Conservation (phyloP, 2,797 vertebrate species). For the Alosa sapidissima region DNA sequence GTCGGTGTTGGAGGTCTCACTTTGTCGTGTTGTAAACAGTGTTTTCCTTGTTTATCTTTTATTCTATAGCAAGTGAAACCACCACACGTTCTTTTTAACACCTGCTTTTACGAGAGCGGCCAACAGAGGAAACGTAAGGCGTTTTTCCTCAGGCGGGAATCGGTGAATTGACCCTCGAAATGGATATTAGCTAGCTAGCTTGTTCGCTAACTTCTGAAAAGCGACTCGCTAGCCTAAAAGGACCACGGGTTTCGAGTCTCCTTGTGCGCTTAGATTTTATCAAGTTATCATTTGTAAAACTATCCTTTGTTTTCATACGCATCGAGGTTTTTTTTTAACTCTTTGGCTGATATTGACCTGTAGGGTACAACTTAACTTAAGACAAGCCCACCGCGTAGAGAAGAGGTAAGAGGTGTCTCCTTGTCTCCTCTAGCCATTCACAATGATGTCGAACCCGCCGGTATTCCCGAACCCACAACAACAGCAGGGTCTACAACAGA, state of each 20-base stretch:
- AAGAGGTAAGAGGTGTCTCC: constrained; percentile 47
- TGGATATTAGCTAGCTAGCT: constrained; percentile 76
- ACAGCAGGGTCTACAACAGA: constrained; percentile 59
- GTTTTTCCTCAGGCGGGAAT: constrained; percentile 55
- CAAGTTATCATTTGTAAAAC: background rate
- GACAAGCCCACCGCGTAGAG: constrained; percentile 42
- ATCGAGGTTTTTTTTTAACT: background rate
- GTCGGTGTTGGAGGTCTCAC: background rate
- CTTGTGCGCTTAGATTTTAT: background rate
- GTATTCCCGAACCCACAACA: constrained; percentile 75
- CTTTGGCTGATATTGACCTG: background rate
- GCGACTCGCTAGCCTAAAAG: constrained; percentile 52
- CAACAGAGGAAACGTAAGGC: background rate
- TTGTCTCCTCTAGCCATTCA: constrained; percentile 35
- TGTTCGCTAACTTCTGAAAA: constrained; percentile 67
- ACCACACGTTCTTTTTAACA: background rate
- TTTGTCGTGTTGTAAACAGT: constrained; percentile 43
- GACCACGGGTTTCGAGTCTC: background rate
- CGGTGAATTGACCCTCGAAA: constrained; percentile 64
- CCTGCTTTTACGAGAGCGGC: background rate
- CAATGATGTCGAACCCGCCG: constrained; percentile 84
- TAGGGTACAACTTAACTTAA: constrained; percentile 25
- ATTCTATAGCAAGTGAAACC: background rate
- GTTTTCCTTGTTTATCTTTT: background rate
- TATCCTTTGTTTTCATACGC: background rate